Base-by-base conservation (phyloP, 2,888 invertebrate species). In the Frankliniella fusca region DNA sequence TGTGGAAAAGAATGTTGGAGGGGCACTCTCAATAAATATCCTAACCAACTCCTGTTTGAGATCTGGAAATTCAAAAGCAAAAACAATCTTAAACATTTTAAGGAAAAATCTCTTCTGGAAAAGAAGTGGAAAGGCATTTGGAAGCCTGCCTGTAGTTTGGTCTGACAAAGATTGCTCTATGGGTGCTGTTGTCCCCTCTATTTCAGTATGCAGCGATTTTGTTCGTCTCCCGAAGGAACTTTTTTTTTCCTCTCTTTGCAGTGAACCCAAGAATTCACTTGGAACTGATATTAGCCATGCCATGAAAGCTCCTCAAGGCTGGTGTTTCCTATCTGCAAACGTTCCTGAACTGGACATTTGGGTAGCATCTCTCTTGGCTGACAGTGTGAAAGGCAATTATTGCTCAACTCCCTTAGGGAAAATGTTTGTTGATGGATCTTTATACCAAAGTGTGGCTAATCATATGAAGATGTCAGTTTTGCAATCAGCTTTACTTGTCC, bases 91-190 rank as follows among this genome's bases (percentile, higher is more conserved):
- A 3, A 23, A 76, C 10, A 76, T 27, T 23, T 27, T 76, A 10
- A 76, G 70, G 27, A 76, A 76, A 76, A 76, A 76, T 76, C 23
- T 76, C 10, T 76, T 76, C 10, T 76, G 70, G 70, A 76, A 76
- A 5, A 76, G 27, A 23, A 76, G 27, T 12, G 27, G 70, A 27
- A 76, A 76, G 27, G 9, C 23, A n/a, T 23, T 76, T 76, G 27
- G 7, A 76, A 76, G 12, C 10, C 12, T 76, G 23, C 70, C 70
- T 27, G 27, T 76, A 27, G 70, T 76, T 23, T 76, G 70, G 70
- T 76, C 10, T 27, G 27, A 76, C 27, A 27, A 23, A 12, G 27
- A 23, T 12, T 27, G 12, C 5, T 76, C 70, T 8, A 76, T 12
- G 8, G 70, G 70, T 1, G 70, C 27, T 8, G 27, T 76, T 8